Percentiles rank a stretch among this genome's conserved stretches.
Conservation (phyloP, 2,888 invertebrate genomes). For the Holacanthella duospinosa region DNA sequence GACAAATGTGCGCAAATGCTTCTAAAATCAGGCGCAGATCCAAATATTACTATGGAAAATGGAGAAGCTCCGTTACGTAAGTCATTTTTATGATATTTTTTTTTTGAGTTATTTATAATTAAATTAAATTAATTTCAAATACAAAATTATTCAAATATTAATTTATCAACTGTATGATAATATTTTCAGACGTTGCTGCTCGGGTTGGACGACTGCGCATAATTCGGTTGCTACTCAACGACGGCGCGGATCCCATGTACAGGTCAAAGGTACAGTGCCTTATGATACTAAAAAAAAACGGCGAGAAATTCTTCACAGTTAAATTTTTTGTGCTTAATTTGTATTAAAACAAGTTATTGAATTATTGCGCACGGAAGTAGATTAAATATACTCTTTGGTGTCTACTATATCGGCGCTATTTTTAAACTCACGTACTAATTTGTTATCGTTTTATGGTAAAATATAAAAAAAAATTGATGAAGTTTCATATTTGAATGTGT, state of each 20-base stretch:
- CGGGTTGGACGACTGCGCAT: conserved; percentile 82
- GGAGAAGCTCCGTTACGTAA: conserved; percentile 89
- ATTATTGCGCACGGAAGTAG: no score
- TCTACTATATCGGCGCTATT: no score
- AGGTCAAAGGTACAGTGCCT: conserved; percentile 65
- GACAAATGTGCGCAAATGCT: conserved; percentile 93
- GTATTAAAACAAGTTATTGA: no score
- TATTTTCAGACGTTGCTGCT: conserved; percentile 51
- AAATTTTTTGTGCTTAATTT: background rate
- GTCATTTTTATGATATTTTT: no score
- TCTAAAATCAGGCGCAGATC: conserved; percentile 92
- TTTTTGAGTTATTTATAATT: no score
- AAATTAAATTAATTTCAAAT: no score
- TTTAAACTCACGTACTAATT: no score
- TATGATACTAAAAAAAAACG: background rate
- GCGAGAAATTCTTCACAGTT: background rate
- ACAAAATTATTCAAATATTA: background rate
- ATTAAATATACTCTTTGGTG: no score
- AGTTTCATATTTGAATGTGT: no score
- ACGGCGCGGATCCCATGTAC: conserved; percentile 83
- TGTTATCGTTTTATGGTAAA: background rate
- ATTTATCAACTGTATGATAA: background rate
- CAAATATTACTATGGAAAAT: conserved; percentile 88
- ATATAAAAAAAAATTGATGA: conserved; percentile 11
- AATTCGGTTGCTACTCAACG: conserved; percentile 73